Evolutionary conservation across 2,888 invertebrate species (phyloP).

Genomic region (Junonia oenone): DNA sequence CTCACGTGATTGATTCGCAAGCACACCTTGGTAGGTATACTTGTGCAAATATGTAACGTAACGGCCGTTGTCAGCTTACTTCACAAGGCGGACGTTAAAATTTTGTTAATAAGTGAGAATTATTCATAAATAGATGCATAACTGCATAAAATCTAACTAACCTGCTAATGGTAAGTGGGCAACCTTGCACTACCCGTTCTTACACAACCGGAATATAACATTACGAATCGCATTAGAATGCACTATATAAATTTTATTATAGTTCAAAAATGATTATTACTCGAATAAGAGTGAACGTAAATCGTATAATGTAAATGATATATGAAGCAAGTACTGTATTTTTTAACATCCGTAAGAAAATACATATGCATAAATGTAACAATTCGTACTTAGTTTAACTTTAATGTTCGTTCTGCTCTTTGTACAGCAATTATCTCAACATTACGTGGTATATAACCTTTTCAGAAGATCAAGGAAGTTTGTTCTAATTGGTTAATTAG

Average conservation of each 20-base stretch:
- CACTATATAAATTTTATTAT: conserved; percentile 28
- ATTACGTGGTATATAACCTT: too few relatives aligned
- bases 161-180: conserved; percentile 26
- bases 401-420: too few relatives aligned
- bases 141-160: conserved; percentile 24
- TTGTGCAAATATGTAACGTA: not conserved
- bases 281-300: not conserved
- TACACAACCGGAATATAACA: conserved; percentile 33
- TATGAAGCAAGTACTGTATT: not conserved
- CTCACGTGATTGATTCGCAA: not conserved
- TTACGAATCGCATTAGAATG: conserved; percentile 29
- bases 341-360: not conserved
- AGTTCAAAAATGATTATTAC: conserved; percentile 11
- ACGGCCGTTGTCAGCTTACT: not conserved
- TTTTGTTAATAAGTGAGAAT: conserved; percentile 5
- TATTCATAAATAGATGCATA: conserved; percentile 23
- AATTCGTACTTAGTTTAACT: not conserved
- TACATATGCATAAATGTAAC: not conserved
- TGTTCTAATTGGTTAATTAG: too few relatives aligned
- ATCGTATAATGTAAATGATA: not conserved
- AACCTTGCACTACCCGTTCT: conserved; percentile 32
- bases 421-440: too few relatives aligned
- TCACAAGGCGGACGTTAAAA: conserved; percentile 9
- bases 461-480: too few relatives aligned
- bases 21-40: too few relatives aligned